phyloP scores from a whole-genome alignment of 2,797 vertebrate species.

The Sciaenops ocellatus region DNA sequence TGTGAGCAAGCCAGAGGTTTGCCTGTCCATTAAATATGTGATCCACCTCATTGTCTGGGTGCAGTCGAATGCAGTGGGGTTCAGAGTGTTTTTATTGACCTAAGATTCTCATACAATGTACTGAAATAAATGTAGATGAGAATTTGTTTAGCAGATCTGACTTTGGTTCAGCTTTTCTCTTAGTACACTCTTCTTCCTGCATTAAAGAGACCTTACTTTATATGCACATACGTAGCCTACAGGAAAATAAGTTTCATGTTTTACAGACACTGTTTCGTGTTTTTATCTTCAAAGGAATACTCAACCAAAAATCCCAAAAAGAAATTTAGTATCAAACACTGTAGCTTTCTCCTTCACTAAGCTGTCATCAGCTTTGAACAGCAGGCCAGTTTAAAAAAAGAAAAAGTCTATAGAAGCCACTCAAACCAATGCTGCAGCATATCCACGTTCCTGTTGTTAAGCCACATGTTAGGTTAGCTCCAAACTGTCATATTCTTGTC shows the following conservation, averaged over 20 bases:
- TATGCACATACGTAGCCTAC: too few species aligned
- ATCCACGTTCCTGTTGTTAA: not conserved
- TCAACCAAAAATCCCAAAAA: too few species aligned
- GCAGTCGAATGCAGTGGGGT: not conserved
- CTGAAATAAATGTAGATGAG: not conserved
- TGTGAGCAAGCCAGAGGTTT: slow-evolving; percentile 22
- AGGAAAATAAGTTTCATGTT: not conserved
- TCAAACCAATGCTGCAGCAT: too few species aligned
- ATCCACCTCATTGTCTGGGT: slow-evolving; percentile 30
- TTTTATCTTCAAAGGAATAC: not conserved
- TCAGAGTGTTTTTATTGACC: not conserved
- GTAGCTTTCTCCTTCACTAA: not conserved
- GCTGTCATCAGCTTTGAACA: not conserved
- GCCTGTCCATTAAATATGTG: slow-evolving; percentile 18
- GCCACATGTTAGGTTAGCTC: not conserved
- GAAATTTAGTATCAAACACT: not conserved
- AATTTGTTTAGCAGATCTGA: not conserved
- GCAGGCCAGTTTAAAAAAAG: not conserved
- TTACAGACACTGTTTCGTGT: too few species aligned
- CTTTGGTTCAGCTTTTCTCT: not conserved
- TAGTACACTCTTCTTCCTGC: not conserved
- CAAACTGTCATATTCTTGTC: not conserved
- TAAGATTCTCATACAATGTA: not conserved
- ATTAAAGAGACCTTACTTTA: not conserved
- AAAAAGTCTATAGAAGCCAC: not conserved